Base-by-base conservation (phyloP, 2,888 invertebrate genomes). In the Megastigmus dorsalis region DNA sequence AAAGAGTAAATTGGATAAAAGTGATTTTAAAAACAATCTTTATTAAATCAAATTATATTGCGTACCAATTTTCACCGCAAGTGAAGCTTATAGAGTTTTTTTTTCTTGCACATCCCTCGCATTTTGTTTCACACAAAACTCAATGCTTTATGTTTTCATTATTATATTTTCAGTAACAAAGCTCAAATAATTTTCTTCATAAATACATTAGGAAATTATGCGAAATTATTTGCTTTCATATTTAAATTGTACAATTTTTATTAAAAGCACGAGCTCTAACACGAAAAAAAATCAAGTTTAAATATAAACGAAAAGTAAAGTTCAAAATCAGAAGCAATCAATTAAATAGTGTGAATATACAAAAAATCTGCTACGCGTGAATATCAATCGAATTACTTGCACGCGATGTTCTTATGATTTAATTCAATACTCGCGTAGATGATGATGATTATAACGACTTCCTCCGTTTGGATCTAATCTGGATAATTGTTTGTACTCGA, bases 401-500 rank as follows among this genome's bases (percentile, higher is more conserved):
- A 23, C 26, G 9, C 3, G 7, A 60, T 28, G 26, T 60, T 9
- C 28, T 43, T 18, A 7, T 36, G 30, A 60, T 60, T 41, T 18
- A 60, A 62, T 70, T 54, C 52, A 54, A 18, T 45, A 23, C 7
- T 30, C 28, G 26, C 26, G 30, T 15, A 54, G 15, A 62, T 33
- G 3, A 10, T 26, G 6, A 38, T 13, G 41, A 28, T 60, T 52
- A 0, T 15, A 13, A 3, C 9, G 30, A 15, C 18, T 33, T 55
- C 33, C 2, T 38, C n/a, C 54, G 60, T 13, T 41, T 23, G 1
- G 20, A 41, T 72, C 38, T 30, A 74, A 74, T 74, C 48, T 55
- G 50, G 10, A 13, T 68, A 68, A 68, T 74, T 55, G 55, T 55
- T 48, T 63, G 57, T 48, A 48, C 57, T n/a, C 38, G 10, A n/a